phyloP scores from a whole-genome alignment of 2,888 invertebrate species.

The Tipula lateralis region DNA sequence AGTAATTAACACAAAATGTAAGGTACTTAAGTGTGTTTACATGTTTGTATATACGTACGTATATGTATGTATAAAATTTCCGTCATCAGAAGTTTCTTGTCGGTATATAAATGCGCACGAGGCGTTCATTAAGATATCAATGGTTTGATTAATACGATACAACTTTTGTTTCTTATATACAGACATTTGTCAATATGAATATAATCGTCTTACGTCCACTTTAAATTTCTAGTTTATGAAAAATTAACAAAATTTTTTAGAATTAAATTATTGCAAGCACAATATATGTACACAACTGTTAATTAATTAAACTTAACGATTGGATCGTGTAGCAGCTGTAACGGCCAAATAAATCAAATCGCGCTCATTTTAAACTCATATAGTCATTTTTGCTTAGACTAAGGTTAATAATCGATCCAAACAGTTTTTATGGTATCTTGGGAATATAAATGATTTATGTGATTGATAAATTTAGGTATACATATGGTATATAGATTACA shows the following conservation, averaged over 20 bases:
- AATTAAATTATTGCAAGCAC: background rate
- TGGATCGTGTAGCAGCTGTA: background rate
- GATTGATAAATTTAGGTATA: background rate
- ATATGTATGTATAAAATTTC: background rate
- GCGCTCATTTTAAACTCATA: too few species aligned
- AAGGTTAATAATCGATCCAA: background rate
- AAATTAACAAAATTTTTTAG: background rate
- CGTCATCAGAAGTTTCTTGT: background rate
- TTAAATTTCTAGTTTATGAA: background rate
- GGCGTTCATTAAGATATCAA: background rate
- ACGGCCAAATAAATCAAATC: background rate
- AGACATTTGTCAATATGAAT: background rate
- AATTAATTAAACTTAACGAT: background rate
- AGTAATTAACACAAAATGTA: slow-evolving; percentile 19
- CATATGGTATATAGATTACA: background rate
- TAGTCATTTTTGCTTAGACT: background rate
- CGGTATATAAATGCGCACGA: background rate
- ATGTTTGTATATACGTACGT: background rate
- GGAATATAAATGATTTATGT: background rate
- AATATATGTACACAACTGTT: background rate
- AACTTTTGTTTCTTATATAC: background rate
- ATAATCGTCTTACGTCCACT: background rate
- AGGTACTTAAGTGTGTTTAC: slow-evolving; percentile 24
- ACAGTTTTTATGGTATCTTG: background rate
- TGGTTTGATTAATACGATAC: background rate